Conservation (phyloP, 2,113 vertebrate genomes). For the Mellivora capensis region DNA sequence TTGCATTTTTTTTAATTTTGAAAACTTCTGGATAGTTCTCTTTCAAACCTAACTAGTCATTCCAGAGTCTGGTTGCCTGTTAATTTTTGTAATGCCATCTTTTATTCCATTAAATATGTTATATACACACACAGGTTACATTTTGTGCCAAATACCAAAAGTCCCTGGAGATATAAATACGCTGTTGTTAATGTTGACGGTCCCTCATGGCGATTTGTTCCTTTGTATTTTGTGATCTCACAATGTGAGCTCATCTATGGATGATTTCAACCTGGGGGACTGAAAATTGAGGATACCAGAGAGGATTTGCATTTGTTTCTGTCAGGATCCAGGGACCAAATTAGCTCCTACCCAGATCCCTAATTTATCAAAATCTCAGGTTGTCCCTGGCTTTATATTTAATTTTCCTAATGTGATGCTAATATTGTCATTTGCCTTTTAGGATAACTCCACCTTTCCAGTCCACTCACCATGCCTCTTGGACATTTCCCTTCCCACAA, state of each 20-base stretch:
- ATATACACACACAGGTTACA: not conserved
- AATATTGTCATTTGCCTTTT: not conserved
- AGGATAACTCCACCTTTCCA: not conserved
- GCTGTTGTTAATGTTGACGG: not conserved
- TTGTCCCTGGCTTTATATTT: not conserved
- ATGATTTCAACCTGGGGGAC: not conserved
- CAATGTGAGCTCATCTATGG: not conserved
- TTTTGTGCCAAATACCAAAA: not conserved
- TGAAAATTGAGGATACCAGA: not conserved
- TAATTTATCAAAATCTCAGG: not conserved
- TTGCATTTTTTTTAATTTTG: not conserved
- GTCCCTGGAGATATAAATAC: not conserved
- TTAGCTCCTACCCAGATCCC: not conserved
- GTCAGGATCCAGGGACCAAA: not conserved
- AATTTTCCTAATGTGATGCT: not conserved
- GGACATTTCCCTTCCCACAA: not conserved
- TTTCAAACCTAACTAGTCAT: not conserved
- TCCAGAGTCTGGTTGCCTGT: not conserved
- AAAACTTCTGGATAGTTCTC: not conserved
- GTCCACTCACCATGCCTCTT: not conserved
- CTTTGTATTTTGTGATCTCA: not conserved
- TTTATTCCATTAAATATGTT: not conserved
- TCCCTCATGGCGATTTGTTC: not conserved
- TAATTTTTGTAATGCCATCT: not conserved
- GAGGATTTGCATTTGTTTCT: not conserved